Evolutionary conservation across 2,113 vertebrate species (phyloP), one percentile per base, ranked within the genome.

Genomic region (Columbina picui): DNA sequence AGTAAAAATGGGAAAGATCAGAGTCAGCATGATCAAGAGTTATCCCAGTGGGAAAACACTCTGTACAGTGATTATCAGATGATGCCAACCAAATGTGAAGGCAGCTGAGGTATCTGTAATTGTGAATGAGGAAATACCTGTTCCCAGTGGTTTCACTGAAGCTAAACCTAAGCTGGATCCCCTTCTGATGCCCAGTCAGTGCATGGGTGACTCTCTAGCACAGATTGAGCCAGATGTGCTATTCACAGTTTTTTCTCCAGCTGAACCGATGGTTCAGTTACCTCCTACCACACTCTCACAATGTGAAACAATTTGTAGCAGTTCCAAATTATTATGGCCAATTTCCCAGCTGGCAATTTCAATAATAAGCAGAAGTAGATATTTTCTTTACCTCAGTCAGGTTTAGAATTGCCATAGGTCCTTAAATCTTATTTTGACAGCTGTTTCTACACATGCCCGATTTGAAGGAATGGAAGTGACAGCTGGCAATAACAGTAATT

Each of bases 351-450:
- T 76, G 38, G 16, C 20, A 68, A 43, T 76, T 76, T 82, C 47
- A 90, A 30, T 49, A 79, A 63, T 57, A 85, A 90, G 43, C 29
- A 87, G 70, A 87, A 68, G 7, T 30, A 52, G 12, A 9, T 49
- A 20, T 76, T 97, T 93, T 82, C 68, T 95, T 95, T 85, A 71
- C 73, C 29, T 76, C 77, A 34, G 10, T 45, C 65, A 14, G 19
- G 23, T 87, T 89, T 77, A 32, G 26, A 56, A 77, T 89, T 78
- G 17, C 69, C 6, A 6, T 34, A 30, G 47, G 34, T 81, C 12
- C 43, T 87, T 91, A 60, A 91, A 93, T 71, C 38, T 95, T 76
- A 60, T 22, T 79, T 83, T 77, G 69, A 73, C 69, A 96, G 65
- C 65, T 82, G 69, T 76, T 93, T 79, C 61, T 70, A 30, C 26